phyloP scores from a whole-genome alignment of 2,113 vertebrate genomes.

The Phylloscopus trochilus region DNA sequence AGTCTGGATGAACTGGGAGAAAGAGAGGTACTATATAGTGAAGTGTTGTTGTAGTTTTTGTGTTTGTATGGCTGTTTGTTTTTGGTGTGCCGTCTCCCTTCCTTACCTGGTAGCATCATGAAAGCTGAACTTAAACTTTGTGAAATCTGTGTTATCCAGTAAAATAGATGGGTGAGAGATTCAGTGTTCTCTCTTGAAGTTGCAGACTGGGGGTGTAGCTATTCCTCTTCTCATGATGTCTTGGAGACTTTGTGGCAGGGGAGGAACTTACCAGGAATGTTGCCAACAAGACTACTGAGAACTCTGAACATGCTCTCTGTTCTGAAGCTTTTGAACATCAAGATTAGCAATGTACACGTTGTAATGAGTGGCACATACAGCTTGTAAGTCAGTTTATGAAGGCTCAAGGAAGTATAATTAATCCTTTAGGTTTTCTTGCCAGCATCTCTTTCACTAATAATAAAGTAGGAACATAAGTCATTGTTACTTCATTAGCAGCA shows the following conservation, averaged over 20 bases:
- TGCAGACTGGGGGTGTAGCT: not conserved
- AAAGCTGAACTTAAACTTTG: not conserved
- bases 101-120: not conserved
- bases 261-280: not conserved
- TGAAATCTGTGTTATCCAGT: not conserved
- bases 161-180: not conserved
- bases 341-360: not conserved
- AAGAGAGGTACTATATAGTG: not conserved
- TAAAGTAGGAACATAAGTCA: not conserved
- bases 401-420: not conserved
- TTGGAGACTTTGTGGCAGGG: not conserved
- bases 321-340: not conserved
- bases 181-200: not conserved
- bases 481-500: not conserved
- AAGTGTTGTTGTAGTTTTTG: not conserved
- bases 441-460: not conserved
- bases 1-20: not conserved
- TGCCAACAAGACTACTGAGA: not conserved
- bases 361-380: not conserved
- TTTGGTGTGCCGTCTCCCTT: not conserved
- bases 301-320: not conserved
- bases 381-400: not conserved
- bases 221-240: fast-evolving
- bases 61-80: not conserved
- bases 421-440: not conserved